A percentile compares a stretch with the other conserved stretches of the same genome.
These are phyloP conservation scores for Torymus aiolomorphi DNA, from an alignment of 2,888 invertebrate genomes.

Conservation along the genomic window DNA sequence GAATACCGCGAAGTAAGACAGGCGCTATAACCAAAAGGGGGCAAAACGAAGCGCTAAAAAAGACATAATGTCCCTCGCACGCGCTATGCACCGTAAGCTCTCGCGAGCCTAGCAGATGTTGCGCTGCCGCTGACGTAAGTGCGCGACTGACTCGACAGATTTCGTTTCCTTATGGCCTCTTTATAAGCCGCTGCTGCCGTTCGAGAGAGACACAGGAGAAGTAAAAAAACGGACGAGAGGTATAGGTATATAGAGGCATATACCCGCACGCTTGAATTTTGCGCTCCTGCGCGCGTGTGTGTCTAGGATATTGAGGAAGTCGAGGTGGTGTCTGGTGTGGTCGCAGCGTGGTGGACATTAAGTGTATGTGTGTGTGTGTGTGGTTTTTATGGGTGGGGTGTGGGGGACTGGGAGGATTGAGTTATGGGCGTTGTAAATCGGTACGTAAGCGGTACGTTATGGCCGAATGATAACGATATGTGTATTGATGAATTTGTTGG, in stretches of 20 bases:
- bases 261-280: too few relatives aligned
- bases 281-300: too few relatives aligned
- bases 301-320: too few relatives aligned
- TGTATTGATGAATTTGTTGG: too few relatives aligned
- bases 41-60: slow-evolving; percentile 5
- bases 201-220: too few relatives aligned
- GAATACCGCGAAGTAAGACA: neutral
- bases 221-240: neutral
- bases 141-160: slow-evolving; percentile 70
- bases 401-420: neutral
- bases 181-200: neutral
- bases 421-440: slow-evolving; percentile 23
- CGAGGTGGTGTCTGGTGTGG: too few relatives aligned
- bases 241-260: too few relatives aligned
- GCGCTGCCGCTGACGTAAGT: slow-evolving; percentile 1
- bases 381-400: too few relatives aligned
- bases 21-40: neutral
- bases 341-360: too few relatives aligned
- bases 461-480: neutral
- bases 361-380: too few relatives aligned
- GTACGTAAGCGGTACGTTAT: neutral
- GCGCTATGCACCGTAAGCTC: neutral
- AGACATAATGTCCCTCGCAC: slow-evolving; percentile 9
- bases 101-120: slow-evolving; percentile 23
- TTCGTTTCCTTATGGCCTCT: slow-evolving; percentile 60